Percentiles rank a stretch among this genome's conserved stretches.
Evolutionary conservation across 2,113 vertebrate genomes (phyloP).

Genomic region (Micronycteris hirsuta): DNA sequence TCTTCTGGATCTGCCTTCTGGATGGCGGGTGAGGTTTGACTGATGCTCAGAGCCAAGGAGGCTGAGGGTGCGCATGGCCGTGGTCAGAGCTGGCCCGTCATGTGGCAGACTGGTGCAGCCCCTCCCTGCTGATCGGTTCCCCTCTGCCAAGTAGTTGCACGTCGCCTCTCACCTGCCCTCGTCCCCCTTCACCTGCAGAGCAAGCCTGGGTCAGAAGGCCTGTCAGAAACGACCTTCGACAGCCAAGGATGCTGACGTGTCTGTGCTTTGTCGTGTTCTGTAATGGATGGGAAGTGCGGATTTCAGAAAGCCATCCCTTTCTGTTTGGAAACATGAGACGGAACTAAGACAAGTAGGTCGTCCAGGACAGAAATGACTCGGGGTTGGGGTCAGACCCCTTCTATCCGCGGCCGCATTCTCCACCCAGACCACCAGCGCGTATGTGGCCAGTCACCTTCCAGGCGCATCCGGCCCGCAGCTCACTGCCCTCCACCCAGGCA

Average conservation of each 20-base stretch:
- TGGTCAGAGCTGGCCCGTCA: neutral
- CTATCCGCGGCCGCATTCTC: neutral
- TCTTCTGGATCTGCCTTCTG: neutral
- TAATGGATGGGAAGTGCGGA: neutral
- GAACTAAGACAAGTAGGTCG: neutral
- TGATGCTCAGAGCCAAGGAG: neutral
- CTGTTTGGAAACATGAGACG: neutral
- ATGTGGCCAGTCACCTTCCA: neutral
- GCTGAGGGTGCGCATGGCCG: neutral
- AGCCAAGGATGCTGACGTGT: neutral
- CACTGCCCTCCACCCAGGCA: neutral
- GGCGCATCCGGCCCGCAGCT: neutral
- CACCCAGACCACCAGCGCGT: neutral
- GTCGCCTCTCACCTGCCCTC: neutral
- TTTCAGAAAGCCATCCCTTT: neutral
- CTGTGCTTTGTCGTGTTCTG: neutral
- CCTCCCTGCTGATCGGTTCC: neutral
- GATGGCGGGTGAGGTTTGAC: neutral
- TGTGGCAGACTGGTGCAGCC: neutral
- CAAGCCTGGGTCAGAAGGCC: slow-evolving; percentile 37
- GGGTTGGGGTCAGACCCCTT: neutral
- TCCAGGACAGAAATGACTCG: neutral
- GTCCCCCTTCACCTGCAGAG: slow-evolving; percentile 33
- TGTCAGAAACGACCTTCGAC: neutral
- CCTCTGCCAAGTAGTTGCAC: slow-evolving; percentile 6